These are phyloP conservation scores for Cylindroiulus punctatus DNA, from an alignment of 2,888 invertebrate genomes.

Conservation along the genomic window DNA sequence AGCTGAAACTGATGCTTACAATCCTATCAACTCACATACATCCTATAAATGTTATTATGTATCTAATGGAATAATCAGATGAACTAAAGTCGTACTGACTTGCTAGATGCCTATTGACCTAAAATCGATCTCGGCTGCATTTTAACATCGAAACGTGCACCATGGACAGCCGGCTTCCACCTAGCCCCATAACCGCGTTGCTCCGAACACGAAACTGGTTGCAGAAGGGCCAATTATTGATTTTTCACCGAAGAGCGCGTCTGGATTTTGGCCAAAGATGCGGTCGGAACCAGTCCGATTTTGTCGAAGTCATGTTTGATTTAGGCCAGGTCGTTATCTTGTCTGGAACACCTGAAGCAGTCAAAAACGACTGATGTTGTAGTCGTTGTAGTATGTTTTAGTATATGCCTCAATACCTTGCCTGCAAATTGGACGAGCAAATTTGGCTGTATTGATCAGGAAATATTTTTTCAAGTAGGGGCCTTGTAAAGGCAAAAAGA, in stretches of 20 bases:
- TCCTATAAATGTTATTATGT: background rate
- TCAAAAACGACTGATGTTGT: background rate
- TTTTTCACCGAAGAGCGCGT: conserved; percentile 16
- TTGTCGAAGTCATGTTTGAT: background rate
- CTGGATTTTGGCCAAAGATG: conserved; percentile 29
- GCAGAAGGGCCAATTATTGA: conserved; percentile 31
- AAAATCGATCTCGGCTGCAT: background rate
- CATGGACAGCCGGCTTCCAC: background rate
- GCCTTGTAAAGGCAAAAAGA: too few species aligned
- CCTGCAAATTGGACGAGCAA: too few species aligned
- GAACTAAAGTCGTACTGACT: too few species aligned
- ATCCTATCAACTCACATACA: too few species aligned
- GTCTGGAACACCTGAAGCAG: background rate
- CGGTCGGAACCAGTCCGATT: background rate
- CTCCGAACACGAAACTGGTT: background rate
- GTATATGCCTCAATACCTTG: too few species aligned
- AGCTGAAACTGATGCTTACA: too few species aligned
- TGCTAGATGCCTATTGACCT: too few species aligned
- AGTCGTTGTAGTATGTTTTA: too few species aligned
- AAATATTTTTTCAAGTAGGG: too few species aligned
- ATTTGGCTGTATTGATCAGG: too few species aligned
- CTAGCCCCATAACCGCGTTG: background rate
- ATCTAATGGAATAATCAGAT: too few species aligned
- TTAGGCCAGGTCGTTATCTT: background rate
- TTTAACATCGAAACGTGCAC: background rate